Conservation (phyloP, 2,113 vertebrate species). For the Notechis scutatus region DNA sequence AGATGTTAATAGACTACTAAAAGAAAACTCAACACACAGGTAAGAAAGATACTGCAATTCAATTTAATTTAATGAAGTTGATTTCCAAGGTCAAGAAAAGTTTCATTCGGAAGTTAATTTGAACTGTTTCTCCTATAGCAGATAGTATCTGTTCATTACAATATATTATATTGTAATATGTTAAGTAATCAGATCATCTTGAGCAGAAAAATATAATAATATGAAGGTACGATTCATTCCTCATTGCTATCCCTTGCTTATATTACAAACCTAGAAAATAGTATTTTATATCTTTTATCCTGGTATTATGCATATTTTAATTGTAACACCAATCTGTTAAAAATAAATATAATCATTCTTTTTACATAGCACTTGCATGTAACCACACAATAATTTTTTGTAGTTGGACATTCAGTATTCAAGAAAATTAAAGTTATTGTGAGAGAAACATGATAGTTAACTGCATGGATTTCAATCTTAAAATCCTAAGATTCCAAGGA, state of each 20-base stretch:
- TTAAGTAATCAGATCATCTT: neutral
- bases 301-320: neutral
- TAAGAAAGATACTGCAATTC: conserved; percentile 33
- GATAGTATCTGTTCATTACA: neutral
- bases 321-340: neutral
- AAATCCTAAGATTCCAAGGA: neutral
- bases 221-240: neutral
- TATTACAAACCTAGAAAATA: neutral
- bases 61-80: fast-evolving
- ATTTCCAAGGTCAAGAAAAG: neutral
- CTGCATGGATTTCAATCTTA: neutral
- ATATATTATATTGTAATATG: neutral
- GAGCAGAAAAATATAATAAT: neutral
- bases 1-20: neutral
- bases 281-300: neutral
- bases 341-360: neutral
- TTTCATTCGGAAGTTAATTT: fast-evolving
- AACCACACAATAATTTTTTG: neutral
- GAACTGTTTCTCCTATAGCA: neutral
- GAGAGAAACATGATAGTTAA: neutral
- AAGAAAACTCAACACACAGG: neutral
- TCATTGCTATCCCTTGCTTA: neutral
- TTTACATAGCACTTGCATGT: neutral
- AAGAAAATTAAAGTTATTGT: neutral
- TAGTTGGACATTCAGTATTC: neutral